Evolutionary conservation across 2,113 vertebrate genomes (phyloP).

Genomic region (Eleginops maclovinus): DNA sequence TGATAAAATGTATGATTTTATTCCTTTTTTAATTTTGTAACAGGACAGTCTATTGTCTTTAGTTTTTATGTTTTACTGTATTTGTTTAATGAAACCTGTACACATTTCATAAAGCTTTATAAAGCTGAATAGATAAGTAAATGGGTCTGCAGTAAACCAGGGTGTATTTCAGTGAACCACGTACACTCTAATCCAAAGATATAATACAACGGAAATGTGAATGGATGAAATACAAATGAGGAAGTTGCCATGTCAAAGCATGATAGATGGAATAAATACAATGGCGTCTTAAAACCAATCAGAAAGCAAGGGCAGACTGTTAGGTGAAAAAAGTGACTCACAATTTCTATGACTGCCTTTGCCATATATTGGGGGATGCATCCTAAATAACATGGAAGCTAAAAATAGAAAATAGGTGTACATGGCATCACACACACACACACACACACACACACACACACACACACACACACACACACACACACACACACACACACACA

Average conservation of each 20-base stretch:
- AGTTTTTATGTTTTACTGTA: not conserved
- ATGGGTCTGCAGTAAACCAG: not conserved
- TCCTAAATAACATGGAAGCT: constrained; percentile 62
- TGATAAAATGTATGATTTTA: not conserved
- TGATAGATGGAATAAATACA: constrained; percentile 42
- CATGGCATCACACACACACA: constrained; percentile 48
- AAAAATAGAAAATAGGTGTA: constrained; percentile 74
- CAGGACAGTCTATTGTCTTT: not conserved
- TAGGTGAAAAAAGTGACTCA: constrained; percentile 40
- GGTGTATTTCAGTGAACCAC: constrained; percentile 10
- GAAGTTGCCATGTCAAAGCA: constrained; percentile 37
- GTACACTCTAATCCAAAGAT: not conserved
- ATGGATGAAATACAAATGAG: constrained; percentile 36
- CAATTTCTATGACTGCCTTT: constrained; percentile 41
- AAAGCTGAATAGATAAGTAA: not conserved
- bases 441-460: constrained; percentile 7
- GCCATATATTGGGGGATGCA: constrained; percentile 50
- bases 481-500: constrained; percentile 26
- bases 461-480: constrained; percentile 24
- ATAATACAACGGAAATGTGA: constrained; percentile 20
- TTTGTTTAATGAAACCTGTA: not conserved
- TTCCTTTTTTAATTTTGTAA: not conserved
- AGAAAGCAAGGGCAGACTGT: constrained; percentile 39
- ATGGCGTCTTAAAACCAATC: constrained; percentile 43
- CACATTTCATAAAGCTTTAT: not conserved